A percentile compares a stretch with the other conserved stretches of the same genome.
Conservation (phyloP, 2,113 vertebrate genomes). For the Pelusios castaneus region DNA sequence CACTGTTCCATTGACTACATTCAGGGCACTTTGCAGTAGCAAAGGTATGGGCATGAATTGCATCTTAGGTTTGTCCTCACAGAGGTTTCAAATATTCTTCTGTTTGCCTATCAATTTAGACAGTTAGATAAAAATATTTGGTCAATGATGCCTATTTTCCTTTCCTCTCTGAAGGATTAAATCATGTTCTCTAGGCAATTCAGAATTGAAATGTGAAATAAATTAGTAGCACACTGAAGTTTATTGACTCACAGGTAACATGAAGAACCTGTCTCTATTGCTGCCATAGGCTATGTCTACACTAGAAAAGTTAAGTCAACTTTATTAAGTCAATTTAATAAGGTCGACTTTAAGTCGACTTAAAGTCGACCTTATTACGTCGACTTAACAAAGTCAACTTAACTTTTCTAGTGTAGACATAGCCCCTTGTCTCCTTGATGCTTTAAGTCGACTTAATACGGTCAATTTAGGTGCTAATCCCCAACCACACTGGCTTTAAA, state of each 20-base stretch:
- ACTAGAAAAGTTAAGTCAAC: no score
- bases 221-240: not conserved
- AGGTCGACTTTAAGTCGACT: no score
- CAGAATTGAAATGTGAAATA: not conserved
- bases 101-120: no score
- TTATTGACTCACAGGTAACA: not conserved
- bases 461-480: no score
- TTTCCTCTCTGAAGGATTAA: not conserved
- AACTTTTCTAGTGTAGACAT: no score
- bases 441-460: no score
- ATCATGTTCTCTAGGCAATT: not conserved
- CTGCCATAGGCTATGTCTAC: no score
- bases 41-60: not conserved
- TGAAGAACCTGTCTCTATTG: not conserved
- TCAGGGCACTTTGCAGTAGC: not conserved
- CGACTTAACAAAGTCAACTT: no score
- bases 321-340: no score
- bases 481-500: no score
- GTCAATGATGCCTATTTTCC: not conserved
- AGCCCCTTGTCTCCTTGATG: no score
- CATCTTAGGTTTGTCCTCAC: not conserved
- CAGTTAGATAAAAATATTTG: not conserved
- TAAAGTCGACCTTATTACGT: no score
- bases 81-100: not conserved
- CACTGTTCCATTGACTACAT: not conserved